A percentile compares a stretch with the other conserved stretches of the same genome.
Evolutionary conservation across 2,888 invertebrate species (phyloP).

Genomic region (Philopedon plagiatum): DNA sequence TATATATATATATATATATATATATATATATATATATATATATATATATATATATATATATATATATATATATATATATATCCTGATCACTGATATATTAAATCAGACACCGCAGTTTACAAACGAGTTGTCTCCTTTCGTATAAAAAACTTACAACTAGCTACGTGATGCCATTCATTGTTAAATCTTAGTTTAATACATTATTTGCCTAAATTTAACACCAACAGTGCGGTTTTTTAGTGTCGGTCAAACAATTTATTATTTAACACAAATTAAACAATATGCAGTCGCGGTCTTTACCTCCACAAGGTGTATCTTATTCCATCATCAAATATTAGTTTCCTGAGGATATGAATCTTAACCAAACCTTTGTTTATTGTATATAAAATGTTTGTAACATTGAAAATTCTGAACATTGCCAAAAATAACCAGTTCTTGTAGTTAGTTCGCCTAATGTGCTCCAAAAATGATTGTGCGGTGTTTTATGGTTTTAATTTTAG

Average conservation of each 20-base stretch:
- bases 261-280: slow-evolving; percentile 20
- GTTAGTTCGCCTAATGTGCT: neutral
- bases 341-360: slow-evolving; percentile 54
- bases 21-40: slow-evolving; percentile 7
- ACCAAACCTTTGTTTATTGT: slow-evolving; percentile 36
- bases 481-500: neutral
- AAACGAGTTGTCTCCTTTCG: neutral
- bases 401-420: neutral
- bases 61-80: slow-evolving; percentile 28
- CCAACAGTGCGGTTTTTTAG: slow-evolving; percentile 30
- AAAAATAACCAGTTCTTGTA: neutral
- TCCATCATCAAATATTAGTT: slow-evolving; percentile 54
- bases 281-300: slow-evolving; percentile 56
- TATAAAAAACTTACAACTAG: slow-evolving; percentile 3
- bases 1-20: too few species aligned
- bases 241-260: slow-evolving; percentile 21
- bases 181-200: slow-evolving; percentile 20
- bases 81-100: neutral
- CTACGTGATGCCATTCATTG: neutral
- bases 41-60: slow-evolving; percentile 28
- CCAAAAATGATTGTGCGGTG: slow-evolving; percentile 4
- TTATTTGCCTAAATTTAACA: slow-evolving; percentile 22
- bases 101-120: neutral
- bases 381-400: neutral
- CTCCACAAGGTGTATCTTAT: slow-evolving; percentile 48